Evolutionary conservation across 2,888 invertebrate species (phyloP), one percentile per base, ranked within the genome.

Genomic region (Cerastis leucographa): DNA sequence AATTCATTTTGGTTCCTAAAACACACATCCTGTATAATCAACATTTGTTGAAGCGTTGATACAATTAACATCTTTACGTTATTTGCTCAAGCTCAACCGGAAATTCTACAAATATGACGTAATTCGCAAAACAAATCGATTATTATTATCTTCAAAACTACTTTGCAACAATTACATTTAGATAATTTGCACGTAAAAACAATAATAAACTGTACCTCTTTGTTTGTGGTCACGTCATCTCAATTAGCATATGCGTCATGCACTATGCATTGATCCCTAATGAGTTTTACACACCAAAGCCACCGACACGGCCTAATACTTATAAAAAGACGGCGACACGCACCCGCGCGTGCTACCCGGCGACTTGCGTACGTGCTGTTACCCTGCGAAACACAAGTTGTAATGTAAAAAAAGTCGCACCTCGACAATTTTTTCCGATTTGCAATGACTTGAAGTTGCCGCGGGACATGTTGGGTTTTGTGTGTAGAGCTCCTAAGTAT

Each of bases 191-290:
- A 46, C 56, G 49, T 78, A 66, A 80, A 80, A 73, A 80, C 79
- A 56, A 81, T 74, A 59, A 62, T 64, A 76, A 70, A 78, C 62
- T 78, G 51, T 67, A 44, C 42, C 54, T 71, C 42, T 70, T 86
- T 76, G 73, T 61, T 74, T 46, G 54, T 29, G 71, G 66, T 71
- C 76, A 69, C 87, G 87, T 88, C 83, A 83, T 76, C 75, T 76
- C 76, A 59, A 85, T 88, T 83, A 81, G 54, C 71, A 71, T 74
- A 74, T 17, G 64, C 76, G 82, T 78, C 82, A 75, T 68, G n/a
- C 73, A 77, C 29, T 75, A 78, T 66, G 71, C 78, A 75, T 85
- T 87, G 87, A 88, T 86, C 81, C 71, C 78, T 65, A 40, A 73
- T 64, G n/a, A 42, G 44, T 42, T 64, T 64, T 64, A n/a, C 14